phyloP scores from a whole-genome alignment of 2,113 vertebrate species.

The Rutilus rutilus region DNA sequence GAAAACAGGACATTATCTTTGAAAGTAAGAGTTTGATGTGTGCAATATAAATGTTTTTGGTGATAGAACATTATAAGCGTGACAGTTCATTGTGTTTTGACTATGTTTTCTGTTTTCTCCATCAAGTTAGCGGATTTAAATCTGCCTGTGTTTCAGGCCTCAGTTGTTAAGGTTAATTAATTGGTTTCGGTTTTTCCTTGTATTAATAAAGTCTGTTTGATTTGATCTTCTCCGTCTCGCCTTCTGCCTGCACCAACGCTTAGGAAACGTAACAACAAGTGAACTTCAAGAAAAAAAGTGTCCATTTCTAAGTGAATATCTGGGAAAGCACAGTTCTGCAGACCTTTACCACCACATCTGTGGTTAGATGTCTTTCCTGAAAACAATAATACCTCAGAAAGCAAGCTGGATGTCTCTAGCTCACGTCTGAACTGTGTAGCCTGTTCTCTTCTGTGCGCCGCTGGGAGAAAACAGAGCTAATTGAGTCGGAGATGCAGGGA shows the following conservation, averaged over 20 bases:
- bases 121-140: too few relatives aligned
- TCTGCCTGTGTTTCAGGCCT: too few relatives aligned
- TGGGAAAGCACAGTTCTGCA: not conserved
- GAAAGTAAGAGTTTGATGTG: not conserved
- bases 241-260: too few relatives aligned
- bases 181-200: too few relatives aligned
- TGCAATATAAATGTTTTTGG: not conserved
- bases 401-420: not conserved
- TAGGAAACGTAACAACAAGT: too few relatives aligned
- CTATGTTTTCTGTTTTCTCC: too few relatives aligned
- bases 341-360: not conserved
- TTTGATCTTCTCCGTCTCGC: too few relatives aligned
- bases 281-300: not conserved
- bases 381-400: not conserved
- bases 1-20: not conserved
- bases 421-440: not conserved
- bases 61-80: not conserved
- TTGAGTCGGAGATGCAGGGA: conserved; percentile 33
- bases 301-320: not conserved
- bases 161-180: too few relatives aligned
- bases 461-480: conserved; percentile 20
- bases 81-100: too few relatives aligned
- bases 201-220: too few relatives aligned
- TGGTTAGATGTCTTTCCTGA: not conserved
- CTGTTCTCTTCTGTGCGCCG: conserved; percentile 6